These are phyloP conservation scores for Helobdella robusta DNA, from an alignment of 2,888 invertebrate species.

Conservation along the genomic window DNA sequence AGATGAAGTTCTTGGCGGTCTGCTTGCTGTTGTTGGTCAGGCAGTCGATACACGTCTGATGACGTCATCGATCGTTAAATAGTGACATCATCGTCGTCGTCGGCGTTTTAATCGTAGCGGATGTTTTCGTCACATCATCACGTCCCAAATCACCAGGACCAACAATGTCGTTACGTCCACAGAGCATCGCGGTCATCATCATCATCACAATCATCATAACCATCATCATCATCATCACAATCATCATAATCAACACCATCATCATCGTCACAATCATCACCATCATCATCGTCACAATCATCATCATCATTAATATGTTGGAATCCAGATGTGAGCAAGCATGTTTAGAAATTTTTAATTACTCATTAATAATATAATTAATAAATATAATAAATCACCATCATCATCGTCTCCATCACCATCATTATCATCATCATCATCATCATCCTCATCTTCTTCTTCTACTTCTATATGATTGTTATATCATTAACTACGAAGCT, in stretches of 20 bases:
- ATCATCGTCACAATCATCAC: no score
- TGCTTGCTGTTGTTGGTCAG: slow-evolving; percentile 27
- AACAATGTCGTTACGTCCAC: no score
- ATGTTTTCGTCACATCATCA: slow-evolving; percentile 13
- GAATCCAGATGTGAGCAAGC: neutral
- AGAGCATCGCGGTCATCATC: no score
- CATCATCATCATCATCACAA: no score
- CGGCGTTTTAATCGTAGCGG: slow-evolving; percentile 6
- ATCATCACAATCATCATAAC: no score
- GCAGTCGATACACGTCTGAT: slow-evolving; percentile 33
- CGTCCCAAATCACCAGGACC: neutral
- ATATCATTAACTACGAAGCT: neutral
- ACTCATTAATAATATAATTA: neutral
- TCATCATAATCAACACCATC: no score
- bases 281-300: slow-evolving; percentile 7
- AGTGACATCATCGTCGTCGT: slow-evolving; percentile 14
- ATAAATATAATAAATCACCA: neutral
- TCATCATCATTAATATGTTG: slow-evolving; percentile 1
- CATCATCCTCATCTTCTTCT: no score
- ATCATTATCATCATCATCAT: no score
- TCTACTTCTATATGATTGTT: neutral
- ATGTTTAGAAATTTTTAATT: neutral
- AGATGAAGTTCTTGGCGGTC: slow-evolving; percentile 30
- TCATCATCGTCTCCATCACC: no score
- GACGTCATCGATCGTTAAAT: neutral